Evolutionary conservation across 2,888 invertebrate species (phyloP).

Genomic region (Volucella bombylans): DNA sequence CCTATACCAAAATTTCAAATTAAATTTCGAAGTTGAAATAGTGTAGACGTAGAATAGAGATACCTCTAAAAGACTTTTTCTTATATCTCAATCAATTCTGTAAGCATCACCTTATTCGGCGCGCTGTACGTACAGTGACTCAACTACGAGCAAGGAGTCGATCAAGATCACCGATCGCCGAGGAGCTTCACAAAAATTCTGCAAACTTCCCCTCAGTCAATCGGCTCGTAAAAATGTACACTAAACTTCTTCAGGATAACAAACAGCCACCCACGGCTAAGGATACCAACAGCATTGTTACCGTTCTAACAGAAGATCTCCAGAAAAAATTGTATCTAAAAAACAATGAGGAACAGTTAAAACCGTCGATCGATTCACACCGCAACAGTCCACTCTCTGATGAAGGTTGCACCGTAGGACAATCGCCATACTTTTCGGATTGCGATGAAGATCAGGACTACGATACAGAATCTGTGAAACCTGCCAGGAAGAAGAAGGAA

Average conservation of each 20-base stretch:
- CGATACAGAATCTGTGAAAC: conserved; percentile 67
- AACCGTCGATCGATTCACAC: conserved; percentile 68
- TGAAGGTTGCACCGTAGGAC: conserved; percentile 80
- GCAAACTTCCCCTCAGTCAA: conserved; percentile 75
- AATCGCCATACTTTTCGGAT: conserved; percentile 80
- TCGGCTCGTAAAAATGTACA: conserved; percentile 75
- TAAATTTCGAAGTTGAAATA: no score
- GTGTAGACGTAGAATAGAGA: no score
- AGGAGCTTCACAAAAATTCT: conserved; percentile 30
- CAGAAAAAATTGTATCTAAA: conserved; percentile 55
- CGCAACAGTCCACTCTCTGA: conserved; percentile 79
- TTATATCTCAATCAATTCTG: no score
- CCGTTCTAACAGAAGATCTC: conserved; percentile 63
- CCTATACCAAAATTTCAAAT: no score
- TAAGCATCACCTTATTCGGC: no score
- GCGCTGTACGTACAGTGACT: no score
- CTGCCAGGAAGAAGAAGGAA: conserved; percentile 76
- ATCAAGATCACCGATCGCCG: conserved; percentile 38
- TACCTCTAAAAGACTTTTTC: no score
- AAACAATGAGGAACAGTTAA: conserved; percentile 49
- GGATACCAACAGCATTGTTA: conserved; percentile 29
- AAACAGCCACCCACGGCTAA: conserved; percentile 54
- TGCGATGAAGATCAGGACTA: conserved; percentile 76
- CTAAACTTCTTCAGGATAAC: conserved; percentile 73
- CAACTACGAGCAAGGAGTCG: conserved; percentile 59